Conservation (phyloP, 1,140 invertebrate genomes). For the Formica selysi region DNA sequence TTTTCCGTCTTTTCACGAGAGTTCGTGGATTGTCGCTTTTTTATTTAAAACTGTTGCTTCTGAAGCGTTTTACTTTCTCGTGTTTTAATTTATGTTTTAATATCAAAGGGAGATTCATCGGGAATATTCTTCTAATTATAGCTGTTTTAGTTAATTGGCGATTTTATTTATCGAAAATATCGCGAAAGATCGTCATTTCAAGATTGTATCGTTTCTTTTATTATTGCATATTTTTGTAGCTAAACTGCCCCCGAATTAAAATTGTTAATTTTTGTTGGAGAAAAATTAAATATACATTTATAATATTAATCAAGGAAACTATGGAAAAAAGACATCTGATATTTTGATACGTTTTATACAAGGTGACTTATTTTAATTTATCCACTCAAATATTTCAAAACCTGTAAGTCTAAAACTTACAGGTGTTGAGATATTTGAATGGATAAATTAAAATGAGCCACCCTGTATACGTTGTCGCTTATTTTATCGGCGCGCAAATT, state of each 20-base stretch:
- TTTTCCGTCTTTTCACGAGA: constrained; percentile 35
- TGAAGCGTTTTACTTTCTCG: too few species aligned
- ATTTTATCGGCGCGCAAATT: neutral
- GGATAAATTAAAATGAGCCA: too few species aligned
- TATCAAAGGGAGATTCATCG: neutral
- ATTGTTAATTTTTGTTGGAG: neutral
- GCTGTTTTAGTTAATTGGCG: neutral
- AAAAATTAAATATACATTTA: neutral
- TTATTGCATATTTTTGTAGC: neutral
- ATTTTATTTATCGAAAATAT: neutral
- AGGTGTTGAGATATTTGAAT: too few species aligned
- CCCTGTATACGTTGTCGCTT: neutral
- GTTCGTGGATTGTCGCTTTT: constrained; percentile 13
- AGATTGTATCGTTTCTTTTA: neutral
- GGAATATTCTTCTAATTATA: neutral
- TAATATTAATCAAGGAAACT: neutral
- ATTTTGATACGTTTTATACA: neutral
- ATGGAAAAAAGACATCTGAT: too few species aligned
- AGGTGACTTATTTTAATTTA: too few species aligned
- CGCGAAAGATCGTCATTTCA: neutral
- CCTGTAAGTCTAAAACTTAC: too few species aligned
- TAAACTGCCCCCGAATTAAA: neutral
- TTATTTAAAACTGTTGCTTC: constrained; percentile 37
- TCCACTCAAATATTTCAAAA: too few species aligned
- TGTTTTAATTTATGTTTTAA: constrained; percentile 16